Evolutionary conservation across 1,140 invertebrate species (phyloP), one percentile per base, ranked within the genome.

Genomic region (Gonatopus flavifemur): DNA sequence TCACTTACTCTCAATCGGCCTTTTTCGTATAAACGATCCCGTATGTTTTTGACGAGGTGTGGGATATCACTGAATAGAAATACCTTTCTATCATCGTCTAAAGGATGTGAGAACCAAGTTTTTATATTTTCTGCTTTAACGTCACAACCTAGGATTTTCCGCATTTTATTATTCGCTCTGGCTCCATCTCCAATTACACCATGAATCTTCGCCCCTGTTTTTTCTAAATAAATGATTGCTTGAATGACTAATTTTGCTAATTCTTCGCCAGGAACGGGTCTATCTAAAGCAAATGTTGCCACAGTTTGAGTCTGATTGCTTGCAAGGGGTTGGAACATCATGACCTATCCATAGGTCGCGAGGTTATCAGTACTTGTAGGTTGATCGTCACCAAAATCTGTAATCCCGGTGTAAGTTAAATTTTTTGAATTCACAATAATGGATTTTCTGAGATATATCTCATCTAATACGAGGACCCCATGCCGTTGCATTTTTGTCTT

Each of bases 391-490:
- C 35, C 52, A n/a, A 55, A 44, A 32, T 55, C 38, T 7, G 20
- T 32, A 36, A 55, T 33, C 7, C 52, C 52, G 5, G 21, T 33
- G 13, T 49, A 55, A 2, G 52, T 49, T n/a, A 55, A 30, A 24
- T 20, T 35, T 21, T 25, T 49, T 30, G 46, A 6, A 13, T 16
- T 36, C 9, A 48, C 38, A 46, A 20, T 2, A 15, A 55, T 16
- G 3, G 30, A 36, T 39, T 55, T 45, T n/a, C 52, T 13, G n/a
- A 55, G 19, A 43, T 30, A 21, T 15, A 55, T 55, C 38, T 49
- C 36, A 20, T 55, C 46, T 3, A 55, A 4, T 1, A 40, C 1
- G n/a, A 55, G 16, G 18, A 44, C n/a, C 1, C 52, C 52, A 37
- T 55, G 37, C 15, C 36, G 19, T 22, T 50, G 28, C 20, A 44